Conservation (phyloP, 2,113 vertebrate species). For the Canis aureus region DNA sequence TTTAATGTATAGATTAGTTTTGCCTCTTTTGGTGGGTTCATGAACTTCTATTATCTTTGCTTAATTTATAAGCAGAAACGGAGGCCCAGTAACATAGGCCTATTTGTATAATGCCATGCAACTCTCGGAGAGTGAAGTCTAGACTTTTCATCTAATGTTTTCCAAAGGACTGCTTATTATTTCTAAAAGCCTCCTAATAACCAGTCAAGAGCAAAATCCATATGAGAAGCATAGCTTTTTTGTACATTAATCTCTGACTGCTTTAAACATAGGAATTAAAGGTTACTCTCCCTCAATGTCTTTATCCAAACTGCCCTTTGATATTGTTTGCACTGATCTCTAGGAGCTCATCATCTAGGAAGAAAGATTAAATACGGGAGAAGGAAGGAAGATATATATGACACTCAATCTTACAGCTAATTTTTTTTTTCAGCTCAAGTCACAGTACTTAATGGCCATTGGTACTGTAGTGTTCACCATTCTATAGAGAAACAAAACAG, state of each 20-base stretch:
- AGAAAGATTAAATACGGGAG: neutral
- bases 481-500: neutral
- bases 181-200: neutral
- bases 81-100: neutral
- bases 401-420: neutral
- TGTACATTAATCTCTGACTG: neutral
- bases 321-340: neutral
- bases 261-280: neutral
- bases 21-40: neutral
- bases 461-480: neutral
- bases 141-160: neutral
- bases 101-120: neutral
- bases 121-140: neutral
- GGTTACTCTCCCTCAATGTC: neutral
- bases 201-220: neutral
- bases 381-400: neutral
- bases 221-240: neutral
- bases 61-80: neutral
- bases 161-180: neutral
- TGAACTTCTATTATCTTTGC: neutral
- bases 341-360: neutral
- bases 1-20: neutral
- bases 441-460: neutral
- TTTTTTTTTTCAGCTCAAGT: neutral
- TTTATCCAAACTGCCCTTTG: neutral